Evolutionary conservation across 2,888 invertebrate species (phyloP), one percentile per base, ranked within the genome.

Genomic region (Tinea pellionella): DNA sequence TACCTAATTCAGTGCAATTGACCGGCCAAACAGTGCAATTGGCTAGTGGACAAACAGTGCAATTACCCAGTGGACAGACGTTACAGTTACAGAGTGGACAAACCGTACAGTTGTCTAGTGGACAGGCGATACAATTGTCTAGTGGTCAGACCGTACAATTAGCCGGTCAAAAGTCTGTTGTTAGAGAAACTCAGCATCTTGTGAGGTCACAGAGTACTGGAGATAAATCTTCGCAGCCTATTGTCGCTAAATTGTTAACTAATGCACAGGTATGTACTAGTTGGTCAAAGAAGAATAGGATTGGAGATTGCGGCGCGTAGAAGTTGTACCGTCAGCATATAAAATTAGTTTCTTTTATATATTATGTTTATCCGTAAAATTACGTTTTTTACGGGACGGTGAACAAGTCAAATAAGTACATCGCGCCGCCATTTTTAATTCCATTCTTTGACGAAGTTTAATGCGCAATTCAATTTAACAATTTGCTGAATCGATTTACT

Each of bases 171-270:
- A 65, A 69, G 62, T 6, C 2, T 24, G 24, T 24, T 2, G 24
- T 24, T 24, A 24, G 24, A 24, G 24, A 24, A 24, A 67, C 80
- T 43, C 84, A 55, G 37, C 64, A 82, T 67, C 75, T 80, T n/a
- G 85, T 80, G 29, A 79, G 76, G 63, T 76, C 66, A 64, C 85
- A 77, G 65, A 66, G 71, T 15, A 64, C 73, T 9, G 73, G 70
- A 0, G 88, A 87, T 15, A 88, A 85, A 65, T 37, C 76, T 3
- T 66, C 71, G 68, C 89, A 87, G 69, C 91, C 91, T 2, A 90
- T 93, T 29, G 89, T 93, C 42, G 93, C 93, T 0, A 93, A 93
- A 74, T 89, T 94, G 15, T 78, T 94, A 19, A 92, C 93, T 6
- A 93, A 92, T 72, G 90, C 93, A 53, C 90, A 90, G 84, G 90